These are phyloP conservation scores for Luperina nickerlii DNA, from an alignment of 2,888 invertebrate species.

Conservation along the genomic window DNA sequence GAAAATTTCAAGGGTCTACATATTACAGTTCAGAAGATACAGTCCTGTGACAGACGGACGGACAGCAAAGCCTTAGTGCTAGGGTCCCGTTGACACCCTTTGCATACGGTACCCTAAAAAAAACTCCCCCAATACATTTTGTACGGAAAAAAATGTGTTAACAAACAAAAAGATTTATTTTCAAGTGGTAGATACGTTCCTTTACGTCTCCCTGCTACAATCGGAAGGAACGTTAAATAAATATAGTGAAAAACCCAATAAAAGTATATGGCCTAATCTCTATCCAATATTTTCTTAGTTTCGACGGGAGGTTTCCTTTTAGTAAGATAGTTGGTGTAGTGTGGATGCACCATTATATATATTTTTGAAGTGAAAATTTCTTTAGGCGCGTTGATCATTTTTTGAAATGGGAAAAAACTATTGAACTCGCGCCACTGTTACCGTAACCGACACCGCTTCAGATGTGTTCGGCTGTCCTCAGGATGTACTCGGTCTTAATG, in stretches of 20 bases:
- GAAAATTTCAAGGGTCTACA: not conserved
- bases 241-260: slow-evolving; percentile 89
- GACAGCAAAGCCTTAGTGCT: not conserved
- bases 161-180: slow-evolving; percentile 89
- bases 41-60: not conserved
- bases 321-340: slow-evolving; percentile 58
- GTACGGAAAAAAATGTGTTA: slow-evolving; percentile 83
- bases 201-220: slow-evolving; percentile 76
- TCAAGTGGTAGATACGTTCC: slow-evolving; percentile 85
- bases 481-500: too few relatives aligned
- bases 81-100: not conserved
- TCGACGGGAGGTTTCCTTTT: slow-evolving; percentile 86
- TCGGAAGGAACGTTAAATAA: slow-evolving; percentile 86
- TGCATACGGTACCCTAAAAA: slow-evolving; percentile 15
- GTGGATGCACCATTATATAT: slow-evolving; percentile 68
- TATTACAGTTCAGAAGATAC: not conserved
- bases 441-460: too few relatives aligned
- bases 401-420: too few relatives aligned
- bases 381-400: too few relatives aligned
- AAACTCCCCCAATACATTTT: slow-evolving; percentile 59
- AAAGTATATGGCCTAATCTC: slow-evolving; percentile 90
- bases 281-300: slow-evolving; percentile 90
- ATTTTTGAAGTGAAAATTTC: too few relatives aligned
- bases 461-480: too few relatives aligned
- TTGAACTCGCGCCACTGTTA: too few relatives aligned